Evolutionary conservation across 2,113 vertebrate genomes (phyloP).

Genomic region (Holacanthus passer): DNA sequence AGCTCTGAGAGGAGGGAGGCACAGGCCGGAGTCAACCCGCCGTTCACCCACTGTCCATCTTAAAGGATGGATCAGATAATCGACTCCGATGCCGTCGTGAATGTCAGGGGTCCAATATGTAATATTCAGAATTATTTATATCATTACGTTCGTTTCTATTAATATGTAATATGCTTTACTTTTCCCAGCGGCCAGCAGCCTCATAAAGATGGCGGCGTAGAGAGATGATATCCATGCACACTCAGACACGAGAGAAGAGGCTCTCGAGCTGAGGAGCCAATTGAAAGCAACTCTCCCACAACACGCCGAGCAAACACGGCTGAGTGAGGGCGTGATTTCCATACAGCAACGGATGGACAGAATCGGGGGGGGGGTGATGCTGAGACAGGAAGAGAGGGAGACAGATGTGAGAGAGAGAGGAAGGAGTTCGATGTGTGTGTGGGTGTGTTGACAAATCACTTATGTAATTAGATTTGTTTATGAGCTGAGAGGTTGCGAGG

Average conservation of each 20-base stretch:
- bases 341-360: not conserved
- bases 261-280: conserved; percentile 37
- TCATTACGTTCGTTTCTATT: no score
- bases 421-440: not conserved
- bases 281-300: conserved; percentile 21
- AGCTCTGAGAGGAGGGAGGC: no score
- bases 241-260: conserved; percentile 33
- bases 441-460: conserved; percentile 20
- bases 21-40: no score
- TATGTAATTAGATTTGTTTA: not conserved
- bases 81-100: no score
- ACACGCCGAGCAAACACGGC: conserved; percentile 8
- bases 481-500: not conserved
- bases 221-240: conserved; percentile 8
- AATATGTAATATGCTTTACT: not conserved
- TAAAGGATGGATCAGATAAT: no score
- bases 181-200: not conserved
- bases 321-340: conserved; percentile 13
- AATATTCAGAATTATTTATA: no score
- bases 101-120: no score
- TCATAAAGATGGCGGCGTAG: not conserved
- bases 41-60: no score
- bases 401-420: not conserved
- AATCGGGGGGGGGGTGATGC: no score
- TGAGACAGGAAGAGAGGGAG: not conserved